Conservation (phyloP, 2,888 invertebrate genomes). For the Camptogramma bilineatum region DNA sequence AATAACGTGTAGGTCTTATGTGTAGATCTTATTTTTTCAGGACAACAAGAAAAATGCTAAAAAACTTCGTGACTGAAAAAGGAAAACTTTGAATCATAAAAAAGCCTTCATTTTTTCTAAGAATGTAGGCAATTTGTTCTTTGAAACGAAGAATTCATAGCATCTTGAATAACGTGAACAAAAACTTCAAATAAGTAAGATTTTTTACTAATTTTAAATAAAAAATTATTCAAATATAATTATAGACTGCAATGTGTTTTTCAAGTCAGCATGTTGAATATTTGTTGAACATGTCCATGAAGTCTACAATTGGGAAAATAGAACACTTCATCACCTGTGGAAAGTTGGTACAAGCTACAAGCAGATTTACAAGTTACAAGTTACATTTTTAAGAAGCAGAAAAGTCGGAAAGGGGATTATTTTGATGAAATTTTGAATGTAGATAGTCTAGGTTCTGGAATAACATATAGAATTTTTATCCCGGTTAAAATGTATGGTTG, state of each 20-base stretch:
- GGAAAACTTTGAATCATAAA: no score
- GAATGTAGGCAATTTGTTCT: background rate
- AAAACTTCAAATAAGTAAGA: background rate
- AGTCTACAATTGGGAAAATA: background rate
- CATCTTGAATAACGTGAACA: background rate
- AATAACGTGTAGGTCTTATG: no score
- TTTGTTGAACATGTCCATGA: constrained; percentile 1
- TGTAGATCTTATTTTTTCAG: no score
- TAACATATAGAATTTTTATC: no score
- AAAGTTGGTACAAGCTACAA: background rate
- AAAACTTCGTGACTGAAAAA: no score
- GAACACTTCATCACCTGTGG: constrained; percentile 1
- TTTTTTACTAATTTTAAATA: background rate
- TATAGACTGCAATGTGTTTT: background rate
- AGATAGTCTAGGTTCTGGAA: no score
- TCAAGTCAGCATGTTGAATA: background rate
- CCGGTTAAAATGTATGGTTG: no score
- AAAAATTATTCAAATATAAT: background rate
- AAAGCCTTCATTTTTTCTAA: background rate
- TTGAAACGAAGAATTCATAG: background rate
- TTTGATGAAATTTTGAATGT: no score
- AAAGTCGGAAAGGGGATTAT: no score
- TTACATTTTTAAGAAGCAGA: no score
- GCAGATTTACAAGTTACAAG: no score
- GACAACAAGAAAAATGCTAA: no score